Percentiles rank a stretch among this genome's conserved stretches.
Evolutionary conservation across 2,888 invertebrate species (phyloP).

Genomic region (Ichneumoninae sp.): DNA sequence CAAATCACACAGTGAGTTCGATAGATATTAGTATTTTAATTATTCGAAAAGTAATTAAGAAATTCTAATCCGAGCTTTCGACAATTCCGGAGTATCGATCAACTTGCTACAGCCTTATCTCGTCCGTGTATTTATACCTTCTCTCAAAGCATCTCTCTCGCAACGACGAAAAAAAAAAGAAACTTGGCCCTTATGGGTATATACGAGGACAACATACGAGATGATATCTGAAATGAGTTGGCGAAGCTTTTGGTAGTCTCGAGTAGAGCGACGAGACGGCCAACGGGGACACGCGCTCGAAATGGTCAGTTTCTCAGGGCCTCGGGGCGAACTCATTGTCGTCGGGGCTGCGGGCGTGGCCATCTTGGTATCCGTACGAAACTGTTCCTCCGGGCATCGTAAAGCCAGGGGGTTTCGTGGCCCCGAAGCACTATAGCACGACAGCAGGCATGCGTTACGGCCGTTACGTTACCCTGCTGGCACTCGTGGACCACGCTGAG

Average conservation of each 20-base stretch:
- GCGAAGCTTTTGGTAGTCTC: conserved; percentile 55
- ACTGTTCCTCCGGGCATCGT: conserved; percentile 63
- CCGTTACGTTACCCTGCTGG: conserved; percentile 39
- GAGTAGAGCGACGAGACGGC: conserved; percentile 33
- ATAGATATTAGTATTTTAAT: background rate
- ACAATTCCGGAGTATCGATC: background rate
- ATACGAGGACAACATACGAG: conserved; percentile 50
- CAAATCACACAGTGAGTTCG: background rate
- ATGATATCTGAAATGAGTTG: conserved; percentile 65
- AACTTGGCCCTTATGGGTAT: conserved; percentile 11
- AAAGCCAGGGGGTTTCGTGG: conserved; percentile 54
- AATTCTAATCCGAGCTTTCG: background rate
- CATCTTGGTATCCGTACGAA: conserved; percentile 66
- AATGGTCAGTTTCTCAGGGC: conserved; percentile 59
- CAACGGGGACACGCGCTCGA: conserved; percentile 26
- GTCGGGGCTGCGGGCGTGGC: conserved; percentile 60
- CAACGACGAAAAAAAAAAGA: conserved; percentile 9
- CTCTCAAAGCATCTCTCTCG: background rate
- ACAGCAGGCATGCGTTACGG: conserved; percentile 53
- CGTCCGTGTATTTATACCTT: background rate
- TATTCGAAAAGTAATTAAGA: background rate
- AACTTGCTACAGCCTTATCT: background rate
- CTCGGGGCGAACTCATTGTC: conserved; percentile 62
- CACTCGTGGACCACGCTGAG: conserved; percentile 38
- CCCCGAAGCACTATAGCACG: conserved; percentile 46